Conservation (phyloP, 2,113 vertebrate genomes). For the Natator depressus region DNA sequence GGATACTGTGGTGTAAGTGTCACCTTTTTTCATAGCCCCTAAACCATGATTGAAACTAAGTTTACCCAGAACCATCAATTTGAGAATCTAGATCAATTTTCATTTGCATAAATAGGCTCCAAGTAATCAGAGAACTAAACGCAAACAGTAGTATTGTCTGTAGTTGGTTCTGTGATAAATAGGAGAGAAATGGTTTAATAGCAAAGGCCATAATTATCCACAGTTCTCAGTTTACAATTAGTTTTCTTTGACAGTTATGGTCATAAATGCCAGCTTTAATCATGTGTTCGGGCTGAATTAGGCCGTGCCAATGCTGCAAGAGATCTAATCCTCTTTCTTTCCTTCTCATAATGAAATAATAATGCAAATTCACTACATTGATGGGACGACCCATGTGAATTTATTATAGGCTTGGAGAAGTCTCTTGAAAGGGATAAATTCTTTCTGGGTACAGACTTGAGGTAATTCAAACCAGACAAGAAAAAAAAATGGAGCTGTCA, state of each 20-base stretch:
- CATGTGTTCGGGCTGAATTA: constrained; percentile 82
- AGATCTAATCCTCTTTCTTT: constrained; percentile 83
- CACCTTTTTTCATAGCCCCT: constrained; percentile 7
- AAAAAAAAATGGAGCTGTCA: constrained; percentile 80
- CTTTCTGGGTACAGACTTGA: constrained; percentile 79
- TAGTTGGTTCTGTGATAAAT: constrained; percentile 78
- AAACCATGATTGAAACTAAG: constrained; percentile 48
- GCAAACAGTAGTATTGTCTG: constrained; percentile 73
- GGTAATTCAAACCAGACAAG: constrained; percentile 82
- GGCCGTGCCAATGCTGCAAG: constrained; percentile 71
- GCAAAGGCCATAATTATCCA: constrained; percentile 80
- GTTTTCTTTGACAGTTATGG: constrained; percentile 83
- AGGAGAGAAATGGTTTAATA: constrained; percentile 74
- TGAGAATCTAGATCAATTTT: constrained; percentile 72
- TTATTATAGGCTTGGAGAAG: constrained; percentile 81
- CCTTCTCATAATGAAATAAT: constrained; percentile 84
- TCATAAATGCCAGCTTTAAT: constrained; percentile 85
- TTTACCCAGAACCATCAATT: constrained; percentile 56
- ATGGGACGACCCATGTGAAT: constrained; percentile 80
- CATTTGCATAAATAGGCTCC: constrained; percentile 70
- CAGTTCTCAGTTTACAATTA: constrained; percentile 81
- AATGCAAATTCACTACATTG: constrained; percentile 84
- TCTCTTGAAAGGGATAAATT: constrained; percentile 84
- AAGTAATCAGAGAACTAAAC: constrained; percentile 73
- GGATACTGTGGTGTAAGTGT: background rate